Base-by-base conservation (phyloP, 2,113 vertebrate genomes). In the Dendrocopos noguchii region DNA sequence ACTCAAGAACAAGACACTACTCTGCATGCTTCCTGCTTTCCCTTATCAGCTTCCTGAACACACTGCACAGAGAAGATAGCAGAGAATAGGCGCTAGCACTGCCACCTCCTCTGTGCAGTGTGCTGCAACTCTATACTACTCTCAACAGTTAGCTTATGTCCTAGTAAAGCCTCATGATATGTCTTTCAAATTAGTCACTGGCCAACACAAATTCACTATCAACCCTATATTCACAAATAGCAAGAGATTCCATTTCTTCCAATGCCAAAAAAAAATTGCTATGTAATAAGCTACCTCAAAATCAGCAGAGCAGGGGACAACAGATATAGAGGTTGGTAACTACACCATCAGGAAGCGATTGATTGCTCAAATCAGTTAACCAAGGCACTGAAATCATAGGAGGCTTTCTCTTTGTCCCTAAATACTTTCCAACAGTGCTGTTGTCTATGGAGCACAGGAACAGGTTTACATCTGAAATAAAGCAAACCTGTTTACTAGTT, bases 11-110 rank as follows among this genome's bases (percentile, higher is more conserved):
- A 94, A 90, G 82, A 71, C 53, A 82, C 61, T 21, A 56, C 44
- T 90, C 74, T 78, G 47, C 85, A 61, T 24, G 46, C 55, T 91
- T 96, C 92, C 96, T 91, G 94, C 77, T 17, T 73, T 86, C 42
- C 39, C 91, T 96, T 96, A 97, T 95, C 94, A 91, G 75, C 33
- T 97, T 96, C 95, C 96, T 95, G 80, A 94, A 87, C 61, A 61
- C 63, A 46, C 28, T 87, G 65, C 75, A 82, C 52, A 89, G 22
- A 75, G 39, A 20, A 1, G 7, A 94, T 9, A 91, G 16, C 21
- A 70, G 65, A 80, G 63, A 93, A 79, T 1, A 73, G 80, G 75
- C 52, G 0, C 64, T 24, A 71, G 46, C 6, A 67, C 42, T 4
- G 7, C 33, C 82, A 83, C 80, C 75, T 83, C 86, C 66, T 80